Evolutionary conservation across 2,797 vertebrate genomes (phyloP).

Genomic region (Pseudochaenichthys georgianus): DNA sequence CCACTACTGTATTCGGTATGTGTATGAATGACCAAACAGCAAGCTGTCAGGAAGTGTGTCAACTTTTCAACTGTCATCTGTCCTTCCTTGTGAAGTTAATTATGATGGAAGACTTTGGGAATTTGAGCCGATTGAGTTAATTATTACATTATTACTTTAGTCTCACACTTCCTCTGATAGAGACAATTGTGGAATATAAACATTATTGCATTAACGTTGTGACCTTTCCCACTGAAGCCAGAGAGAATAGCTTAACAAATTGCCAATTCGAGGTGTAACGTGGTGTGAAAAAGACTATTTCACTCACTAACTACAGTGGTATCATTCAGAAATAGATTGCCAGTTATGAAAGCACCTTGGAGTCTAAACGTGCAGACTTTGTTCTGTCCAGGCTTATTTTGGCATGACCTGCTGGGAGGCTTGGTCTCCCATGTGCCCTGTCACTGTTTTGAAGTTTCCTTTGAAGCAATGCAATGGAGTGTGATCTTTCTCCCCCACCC

Average conservation of each 20-base stretch:
- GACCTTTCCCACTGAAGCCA: background rate
- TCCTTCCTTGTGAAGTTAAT: background rate
- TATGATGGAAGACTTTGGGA: background rate
- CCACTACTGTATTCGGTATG: background rate
- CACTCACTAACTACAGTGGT: background rate
- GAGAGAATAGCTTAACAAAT: background rate
- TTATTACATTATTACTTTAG: background rate
- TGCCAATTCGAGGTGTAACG: background rate
- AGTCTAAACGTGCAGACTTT: constrained; percentile 26
- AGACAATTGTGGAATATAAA: background rate
- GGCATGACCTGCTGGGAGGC: constrained; percentile 24
- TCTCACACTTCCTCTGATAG: background rate
- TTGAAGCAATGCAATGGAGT: constrained; percentile 75
- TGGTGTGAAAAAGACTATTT: background rate
- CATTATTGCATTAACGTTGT: background rate
- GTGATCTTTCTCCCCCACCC: constrained; percentile 40
- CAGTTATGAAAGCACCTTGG: background rate
- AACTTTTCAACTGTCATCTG: constrained; percentile 2
- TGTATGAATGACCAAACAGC: background rate
- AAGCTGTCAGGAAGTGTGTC: background rate
- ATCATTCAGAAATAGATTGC: background rate
- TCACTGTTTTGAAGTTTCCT: constrained; percentile 67
- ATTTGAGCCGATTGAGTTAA: too few species aligned
- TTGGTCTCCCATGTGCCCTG: constrained; percentile 60
- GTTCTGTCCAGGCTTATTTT: constrained; percentile 5